Evolutionary conservation across 2,888 invertebrate genomes (phyloP), one percentile per base, ranked within the genome.

Genomic region (Hecatera dysodea): DNA sequence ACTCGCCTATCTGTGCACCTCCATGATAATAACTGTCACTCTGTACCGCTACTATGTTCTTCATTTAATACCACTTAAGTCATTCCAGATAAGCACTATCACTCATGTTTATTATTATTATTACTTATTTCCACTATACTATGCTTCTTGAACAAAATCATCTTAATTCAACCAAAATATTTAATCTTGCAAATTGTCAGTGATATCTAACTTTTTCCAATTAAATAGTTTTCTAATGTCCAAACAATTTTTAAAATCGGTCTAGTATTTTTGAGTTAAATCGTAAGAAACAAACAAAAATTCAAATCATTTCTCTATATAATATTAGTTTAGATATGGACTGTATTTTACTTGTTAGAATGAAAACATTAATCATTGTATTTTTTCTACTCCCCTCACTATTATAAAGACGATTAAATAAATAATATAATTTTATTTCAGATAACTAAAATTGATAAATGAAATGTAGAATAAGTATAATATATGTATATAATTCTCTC

Each of bases 51-150:
- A 19, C 22, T 33, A 57, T 50, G 50, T 29, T 56, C 42, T 42
- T 44, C 17, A 60, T 67, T 53, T 22, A 56, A 42, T 17, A 11
- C n/a, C 17, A 60, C 53, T 46, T 50, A 50, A 27, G 15, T 65
- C 0, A 46, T 74, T 59, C 29, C 44, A 55, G 57, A 60, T 63
- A 68, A 44, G 24, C 44, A 44, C n/a, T 67, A 69, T 75, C 55
- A 61, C 29, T 53, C 24, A 29, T 56, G 39, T 56, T 78, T 42
- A 62, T 66, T 33, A 33, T 46, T 1, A 2, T 53, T 60, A 42
- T 48, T 63, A n/a, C n/a, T n/a, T n/a, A n/a, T 44, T 12, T n/a
- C 46, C 53, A 48, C 22, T 27, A 53, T n/a, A n/a, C 24, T 50
- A 9, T 46, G 11, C 48, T 67, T 65, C 9, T n/a, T 24, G 27